Percentiles rank a stretch among this genome's conserved stretches.
phyloP scores from a whole-genome alignment of 1,140 invertebrate genomes.

The Drosophila tristis region DNA sequence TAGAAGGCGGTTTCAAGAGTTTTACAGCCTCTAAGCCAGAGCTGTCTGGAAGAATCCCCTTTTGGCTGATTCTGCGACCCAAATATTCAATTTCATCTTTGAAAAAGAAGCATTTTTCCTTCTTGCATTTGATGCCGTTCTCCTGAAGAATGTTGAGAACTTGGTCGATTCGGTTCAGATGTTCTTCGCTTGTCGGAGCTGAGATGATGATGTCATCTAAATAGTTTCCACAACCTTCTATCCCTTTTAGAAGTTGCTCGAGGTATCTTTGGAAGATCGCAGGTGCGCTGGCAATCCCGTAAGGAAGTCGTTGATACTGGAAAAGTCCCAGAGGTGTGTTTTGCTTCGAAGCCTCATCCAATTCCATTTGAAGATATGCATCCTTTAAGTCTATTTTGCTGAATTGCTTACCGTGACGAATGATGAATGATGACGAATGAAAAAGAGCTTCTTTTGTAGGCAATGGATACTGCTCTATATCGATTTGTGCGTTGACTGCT shows the following conservation, averaged over 20 bases:
- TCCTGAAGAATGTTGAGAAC: not conserved
- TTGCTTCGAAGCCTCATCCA: not conserved
- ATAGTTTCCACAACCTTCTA: slow-evolving; percentile 2
- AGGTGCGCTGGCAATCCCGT: not conserved
- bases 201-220: slow-evolving; percentile 2
- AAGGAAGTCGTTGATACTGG: not conserved
- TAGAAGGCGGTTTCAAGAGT: too few species aligned
- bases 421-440: too few species aligned
- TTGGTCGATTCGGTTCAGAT: slow-evolving; percentile 3
- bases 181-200: not conserved
- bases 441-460: too few species aligned
- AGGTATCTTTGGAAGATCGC: not conserved
- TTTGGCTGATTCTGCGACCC: not conserved
- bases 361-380: not conserved
- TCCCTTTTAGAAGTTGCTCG: not conserved
- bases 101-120: too few species aligned
- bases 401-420: too few species aligned
- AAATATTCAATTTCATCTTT: not conserved
- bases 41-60: too few species aligned
- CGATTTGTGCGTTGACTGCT: slow-evolving; percentile 7
- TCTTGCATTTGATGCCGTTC: not conserved
- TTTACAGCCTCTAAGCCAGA: too few species aligned
- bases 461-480: too few species aligned
- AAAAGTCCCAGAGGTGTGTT: not conserved
- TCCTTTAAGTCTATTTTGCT: too few species aligned